Percentiles rank a stretch among this genome's conserved stretches.
Conservation (phyloP, 2,113 vertebrate genomes). For the Brachyistius frenatus region DNA sequence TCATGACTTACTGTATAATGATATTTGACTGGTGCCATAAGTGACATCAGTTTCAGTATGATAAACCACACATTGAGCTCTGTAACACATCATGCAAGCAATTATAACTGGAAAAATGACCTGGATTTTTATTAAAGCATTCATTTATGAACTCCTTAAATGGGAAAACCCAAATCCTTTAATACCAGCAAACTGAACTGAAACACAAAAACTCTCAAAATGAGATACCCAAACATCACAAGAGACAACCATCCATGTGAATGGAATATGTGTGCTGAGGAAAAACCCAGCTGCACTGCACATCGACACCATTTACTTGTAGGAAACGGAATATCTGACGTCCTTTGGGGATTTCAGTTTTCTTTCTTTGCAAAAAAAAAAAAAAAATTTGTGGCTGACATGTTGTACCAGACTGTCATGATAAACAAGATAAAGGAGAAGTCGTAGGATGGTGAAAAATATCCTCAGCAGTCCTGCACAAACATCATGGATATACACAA, state of each 20-base stretch:
- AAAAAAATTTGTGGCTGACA: neutral
- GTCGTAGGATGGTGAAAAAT: neutral
- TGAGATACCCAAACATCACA: slow-evolving; percentile 55
- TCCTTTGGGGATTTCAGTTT: slow-evolving; percentile 61
- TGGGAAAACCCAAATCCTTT: slow-evolving; percentile 37
- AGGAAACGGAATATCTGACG: slow-evolving; percentile 59
- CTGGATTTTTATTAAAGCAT: slow-evolving; percentile 3
- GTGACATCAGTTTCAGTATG: neutral
- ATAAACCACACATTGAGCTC: neutral
- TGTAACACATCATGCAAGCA: neutral
- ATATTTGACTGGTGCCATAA: neutral
- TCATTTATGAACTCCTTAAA: slow-evolving; percentile 2
- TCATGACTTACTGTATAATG: neutral
- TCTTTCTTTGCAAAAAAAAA: neutral
- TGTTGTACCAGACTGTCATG: slow-evolving; percentile 13
- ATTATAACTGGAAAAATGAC: neutral
- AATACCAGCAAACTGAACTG: slow-evolving; percentile 26
- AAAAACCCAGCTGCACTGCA: slow-evolving; percentile 48
- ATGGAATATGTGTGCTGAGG: slow-evolving; percentile 54
- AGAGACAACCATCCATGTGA: slow-evolving; percentile 35
- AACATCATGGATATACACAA: slow-evolving; percentile 30
- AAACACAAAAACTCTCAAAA: slow-evolving; percentile 54
- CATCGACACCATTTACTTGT: slow-evolving; percentile 36
- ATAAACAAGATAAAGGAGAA: neutral
- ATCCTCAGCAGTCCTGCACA: neutral